Conservation (phyloP, 2,888 invertebrate species). For the Cantharis flavilabris region DNA sequence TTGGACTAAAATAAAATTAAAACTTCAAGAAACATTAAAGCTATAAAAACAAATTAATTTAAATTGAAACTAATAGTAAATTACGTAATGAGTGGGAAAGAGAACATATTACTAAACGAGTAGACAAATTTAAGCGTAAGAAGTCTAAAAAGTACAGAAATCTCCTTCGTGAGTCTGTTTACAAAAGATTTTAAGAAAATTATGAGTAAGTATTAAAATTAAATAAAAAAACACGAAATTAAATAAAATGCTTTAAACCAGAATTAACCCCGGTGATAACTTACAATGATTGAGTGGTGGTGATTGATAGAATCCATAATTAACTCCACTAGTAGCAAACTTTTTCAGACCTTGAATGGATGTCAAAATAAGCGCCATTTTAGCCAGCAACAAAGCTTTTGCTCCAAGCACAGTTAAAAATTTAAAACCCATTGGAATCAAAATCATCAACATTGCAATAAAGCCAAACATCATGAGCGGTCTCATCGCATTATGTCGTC, state of each 20-base stretch:
- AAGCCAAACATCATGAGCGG: conserved; percentile 80
- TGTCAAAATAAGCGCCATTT: conserved; percentile 79
- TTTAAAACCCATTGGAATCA: conserved; percentile 84
- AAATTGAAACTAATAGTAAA: too few relatives aligned
- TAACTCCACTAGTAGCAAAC: conserved; percentile 74
- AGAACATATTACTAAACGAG: too few relatives aligned
- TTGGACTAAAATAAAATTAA: conserved; percentile 44
- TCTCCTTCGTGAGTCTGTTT: too few relatives aligned
- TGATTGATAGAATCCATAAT: conserved; percentile 75
- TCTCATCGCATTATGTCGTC: conserved; percentile 68
- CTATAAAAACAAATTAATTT: too few relatives aligned
- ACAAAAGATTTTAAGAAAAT: too few relatives aligned
- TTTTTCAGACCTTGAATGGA: conserved; percentile 81
- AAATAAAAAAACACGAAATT: too few relatives aligned
- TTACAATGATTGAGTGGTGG: conserved; percentile 35
- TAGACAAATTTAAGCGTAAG: too few relatives aligned
- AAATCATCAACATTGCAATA: conserved; percentile 74
- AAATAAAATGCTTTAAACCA: too few relatives aligned
- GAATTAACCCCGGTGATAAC: background rate
- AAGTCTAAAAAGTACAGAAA: too few relatives aligned
- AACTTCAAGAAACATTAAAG: background rate
- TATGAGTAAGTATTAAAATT: too few relatives aligned
- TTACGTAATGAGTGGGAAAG: too few relatives aligned
- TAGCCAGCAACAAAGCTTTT: conserved; percentile 78
- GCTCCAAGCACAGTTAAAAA: conserved; percentile 81